Evolutionary conservation across 2,888 invertebrate species (phyloP).

Genomic region (Epicampocera succincta): DNA sequence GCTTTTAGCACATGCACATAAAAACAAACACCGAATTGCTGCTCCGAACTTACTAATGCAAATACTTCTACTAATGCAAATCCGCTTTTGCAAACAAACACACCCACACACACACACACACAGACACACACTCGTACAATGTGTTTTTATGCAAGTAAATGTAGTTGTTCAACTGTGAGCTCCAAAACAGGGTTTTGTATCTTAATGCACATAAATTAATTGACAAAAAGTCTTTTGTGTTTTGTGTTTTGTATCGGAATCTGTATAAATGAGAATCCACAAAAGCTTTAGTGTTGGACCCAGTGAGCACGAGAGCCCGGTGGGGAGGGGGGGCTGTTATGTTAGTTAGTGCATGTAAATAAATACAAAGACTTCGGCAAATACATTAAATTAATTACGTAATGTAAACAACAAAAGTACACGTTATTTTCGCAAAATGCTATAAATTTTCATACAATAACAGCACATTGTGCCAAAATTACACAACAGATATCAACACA

Average conservation of each 20-base stretch:
- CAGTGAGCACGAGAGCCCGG: neutral
- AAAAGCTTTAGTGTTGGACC: neutral
- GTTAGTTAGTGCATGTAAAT: slow-evolving; percentile 24
- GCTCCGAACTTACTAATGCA: slow-evolving; percentile 39
- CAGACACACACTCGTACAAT: no score
- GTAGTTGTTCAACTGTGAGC: slow-evolving; percentile 30
- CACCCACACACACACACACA: no score
- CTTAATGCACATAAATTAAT: slow-evolving; percentile 69
- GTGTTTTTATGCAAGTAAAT: slow-evolving; percentile 6
- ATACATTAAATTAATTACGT: slow-evolving; percentile 69
- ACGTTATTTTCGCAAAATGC: slow-evolving; percentile 55
- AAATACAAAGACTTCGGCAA: slow-evolving; percentile 63
- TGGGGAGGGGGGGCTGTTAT: slow-evolving; percentile 3
- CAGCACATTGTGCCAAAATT: slow-evolving; percentile 22
- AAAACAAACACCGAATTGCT: neutral
- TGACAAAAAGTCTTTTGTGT: slow-evolving; percentile 65
- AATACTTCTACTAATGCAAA: slow-evolving; percentile 35
- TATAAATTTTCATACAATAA: slow-evolving; percentile 51
- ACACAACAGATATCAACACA: slow-evolving; percentile 42
- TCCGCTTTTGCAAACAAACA: slow-evolving; percentile 24
- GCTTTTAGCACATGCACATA: slow-evolving; percentile 21
- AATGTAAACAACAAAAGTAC: slow-evolving; percentile 67
- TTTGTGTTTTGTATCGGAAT: slow-evolving; percentile 22
- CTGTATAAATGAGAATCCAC: neutral
- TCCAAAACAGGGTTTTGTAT: slow-evolving; percentile 54